Evolutionary conservation across 2,888 invertebrate genomes (phyloP), one percentile per base, ranked within the genome.

Genomic region (Aphidoletes aphidimyza): DNA sequence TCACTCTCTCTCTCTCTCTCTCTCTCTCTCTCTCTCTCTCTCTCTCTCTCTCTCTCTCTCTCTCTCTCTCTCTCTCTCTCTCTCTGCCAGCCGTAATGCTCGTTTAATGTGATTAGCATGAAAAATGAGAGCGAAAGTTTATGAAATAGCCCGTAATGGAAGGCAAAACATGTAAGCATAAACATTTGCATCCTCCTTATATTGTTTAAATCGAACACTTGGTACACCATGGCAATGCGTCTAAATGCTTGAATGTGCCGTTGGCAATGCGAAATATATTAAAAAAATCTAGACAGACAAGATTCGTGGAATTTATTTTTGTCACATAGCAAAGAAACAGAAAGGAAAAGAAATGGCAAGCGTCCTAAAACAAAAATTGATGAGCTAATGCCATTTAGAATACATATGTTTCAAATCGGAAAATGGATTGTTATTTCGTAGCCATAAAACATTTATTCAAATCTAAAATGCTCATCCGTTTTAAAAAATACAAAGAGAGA

Each of bases 361-460:
- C 17, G 2, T 3, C 14, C 1, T 8, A 36, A 34, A 34, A 36
- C 78, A 78, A 78, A 78, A 78, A 26, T 69, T 78, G 36, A 78
- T 78, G 78, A 78, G 78, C 34, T 36, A 5, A 34, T 36, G 78
- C 36, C 36, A 78, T 78, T 78, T 78, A 78, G 78, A 17, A 34
- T 78, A 78, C 34, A 78, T 78, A 36, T 78, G 78, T 36, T 36
- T 19, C 34, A n/a, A 22, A 1, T 54, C 22, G 3, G 47, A 17
- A 47, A 47, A 14, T 17, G 47, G 17, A 14, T 17, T 19, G 17
- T 2, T 19, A 14, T 47, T 47, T 17, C 17, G 47, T 47, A 47
- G 17, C 22, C 22, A 54, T 54, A 22, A 54, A 54, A 54, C 22
- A 54, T 54, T 47, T 19, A 47, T 47, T 54, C 22, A 54, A 54